Base-by-base conservation (phyloP, 2,888 invertebrate genomes). In the Andrena flavipes region DNA sequence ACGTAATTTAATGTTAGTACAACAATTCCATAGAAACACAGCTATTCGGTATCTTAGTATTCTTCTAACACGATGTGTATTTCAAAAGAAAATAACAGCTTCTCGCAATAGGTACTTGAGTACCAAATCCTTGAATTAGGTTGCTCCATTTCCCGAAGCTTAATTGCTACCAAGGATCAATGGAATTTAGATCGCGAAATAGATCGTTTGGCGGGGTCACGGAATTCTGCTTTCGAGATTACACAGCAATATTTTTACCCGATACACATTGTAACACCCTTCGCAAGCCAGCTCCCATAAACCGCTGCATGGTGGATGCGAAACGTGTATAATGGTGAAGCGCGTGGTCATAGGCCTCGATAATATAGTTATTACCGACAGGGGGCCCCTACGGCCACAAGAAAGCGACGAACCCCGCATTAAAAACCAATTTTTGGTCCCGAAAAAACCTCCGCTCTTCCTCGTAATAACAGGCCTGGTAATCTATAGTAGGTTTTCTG, bases 401-500 rank as follows among this genome's bases (percentile, higher is more conserved):
- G 91, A 92, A 92, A 93, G 93, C 91, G 91, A 90, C 91, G 90
- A 93, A 92, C 93, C 92, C 90, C 87, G 91, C 91, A 93, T 93
- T 93, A 93, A 93, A 93, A 93, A 93, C 92, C 93, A 93, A 93
- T 93, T 93, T 93, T 93, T 93, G 88, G 91, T 89, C 89, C 91
- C 91, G 91, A 92, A 93, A 93, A 93, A 92, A 92, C 90, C 91
- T 92, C 90, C 91, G 91, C 91, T 90, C 91, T 87, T 86, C 87
- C 86, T 84, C 91, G 89, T 93, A 93, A 93, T 93, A 93, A 93
- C 93, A 93, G 93, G 91, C 90, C 91, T 91, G 90, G 91, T 93
- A 93, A 93, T 93, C 93, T 92, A 92, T 93, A 93, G 92, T 93
- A 93, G 92, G 93, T 93, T 93, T 93, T 93, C 92, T 93, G 91